Evolutionary conservation across 2,888 invertebrate species (phyloP), one percentile per base, ranked within the genome.

Genomic region (Cosmorhoe ocellata): DNA sequence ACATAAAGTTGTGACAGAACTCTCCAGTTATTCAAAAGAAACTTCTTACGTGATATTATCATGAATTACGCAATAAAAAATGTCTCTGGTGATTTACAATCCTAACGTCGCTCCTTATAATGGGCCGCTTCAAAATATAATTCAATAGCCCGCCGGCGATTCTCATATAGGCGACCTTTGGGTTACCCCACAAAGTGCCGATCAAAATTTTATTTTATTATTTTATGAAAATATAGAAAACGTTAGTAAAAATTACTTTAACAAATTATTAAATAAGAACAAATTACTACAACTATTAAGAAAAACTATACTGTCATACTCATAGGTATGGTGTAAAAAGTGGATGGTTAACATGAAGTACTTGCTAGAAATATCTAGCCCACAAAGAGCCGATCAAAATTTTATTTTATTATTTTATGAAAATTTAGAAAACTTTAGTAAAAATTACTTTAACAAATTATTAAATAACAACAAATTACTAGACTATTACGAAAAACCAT

Each of bases 61-160:
- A 36, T 48, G 14, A 41, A 46, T 39, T 40, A 47, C 11, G 8
- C 34, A 14, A 11, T 6, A 39, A 12, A 24, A 40, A 40, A 38
- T 38, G 9, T 38, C 24, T 38, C n/a, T 26, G 27, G 12, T 34
- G 33, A 40, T 47, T 40, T 34, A 34, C 12, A 40, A 47, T 34
- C 28, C 22, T 28, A 34, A 40, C 28, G 11, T 33, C 18, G 38
- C 32, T 39, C 14, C 18, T 26, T 33, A 33, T 32, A 45, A 38
- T 38, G 27, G 37, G 26, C 32, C 11, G 32, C 46, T 45, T 38
- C n/a, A 24, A 27, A 41, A 48, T 41, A 12, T 48, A 41, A 48
- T 41, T 28, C 34, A 46, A 46, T 33, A 34, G 27, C 34, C 47
- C 22, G n/a, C 41, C 13, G 39, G 41, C 36, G 37, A 32, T 31